Base-by-base conservation (phyloP, 2,113 vertebrate genomes). In the Empidonax traillii region DNA sequence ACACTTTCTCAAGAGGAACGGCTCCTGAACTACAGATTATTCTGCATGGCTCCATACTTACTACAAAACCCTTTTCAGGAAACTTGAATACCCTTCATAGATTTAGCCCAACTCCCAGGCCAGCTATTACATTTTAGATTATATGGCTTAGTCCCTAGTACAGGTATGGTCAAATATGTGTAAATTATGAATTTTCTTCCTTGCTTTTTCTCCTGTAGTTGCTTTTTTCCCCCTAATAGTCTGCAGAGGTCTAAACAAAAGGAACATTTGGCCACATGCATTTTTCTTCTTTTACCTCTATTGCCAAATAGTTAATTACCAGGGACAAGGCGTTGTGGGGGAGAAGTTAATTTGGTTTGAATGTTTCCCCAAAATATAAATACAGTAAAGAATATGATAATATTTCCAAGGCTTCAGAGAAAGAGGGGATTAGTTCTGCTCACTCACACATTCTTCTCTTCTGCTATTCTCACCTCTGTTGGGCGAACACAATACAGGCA, bases 311-410 rank as follows among this genome's bases (percentile, higher is more conserved):
- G 55, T 51, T n/a, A 1, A 16, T 47, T 41, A 55, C 28, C 20
- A 33, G 5, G 12, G 14, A 33, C 12, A 23, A 1, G 0, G 3
- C 3, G 2, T 0, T 5, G 6, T 25, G 17, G 27, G 15, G 13
- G 15, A 56, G 12, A 79, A 68, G 2, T 44, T 39, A 28, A 66
- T 28, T 56, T 19, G 14, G 35, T 65, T 73, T 82, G 31, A 25
- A 8, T 35, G 69, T 73, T 43, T 31, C 4, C 62, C 2, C 2
- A 62, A 90, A 84, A 23, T 3, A 31, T 35, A 80, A 66, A 33
- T 20, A 47, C 31, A 37, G 33, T 12, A 39, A 53, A 82, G 30
- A 6, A 23, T 3, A 49, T 51, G 28, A 4, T 44, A 69, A 13
- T 46, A 75, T 58, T 91, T 67, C 67, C 58, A 17, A 51, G 9